These are phyloP conservation scores for Phaonia tiefii DNA, from an alignment of 2,888 invertebrate species.

Conservation along the genomic window DNA sequence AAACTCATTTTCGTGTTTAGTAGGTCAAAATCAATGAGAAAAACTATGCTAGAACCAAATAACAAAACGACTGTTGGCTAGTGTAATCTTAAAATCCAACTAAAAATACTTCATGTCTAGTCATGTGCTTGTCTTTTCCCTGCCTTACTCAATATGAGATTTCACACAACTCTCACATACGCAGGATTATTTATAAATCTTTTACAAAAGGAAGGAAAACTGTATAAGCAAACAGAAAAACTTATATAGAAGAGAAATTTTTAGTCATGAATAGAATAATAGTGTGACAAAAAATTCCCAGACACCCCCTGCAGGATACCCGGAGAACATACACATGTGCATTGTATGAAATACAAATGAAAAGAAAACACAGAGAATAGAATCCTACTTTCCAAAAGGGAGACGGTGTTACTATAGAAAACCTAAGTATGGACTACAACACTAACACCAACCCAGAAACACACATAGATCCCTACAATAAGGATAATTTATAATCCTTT, in stretches of 20 bases:
- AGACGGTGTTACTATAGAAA: not conserved
- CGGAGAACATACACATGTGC: slow-evolving; percentile 71
- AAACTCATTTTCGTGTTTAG: too few relatives aligned
- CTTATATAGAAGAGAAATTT: slow-evolving; percentile 14
- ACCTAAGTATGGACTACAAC: too few relatives aligned
- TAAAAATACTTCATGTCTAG: slow-evolving; percentile 42
- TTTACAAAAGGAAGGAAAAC: slow-evolving; percentile 4
- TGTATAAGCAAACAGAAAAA: not conserved
- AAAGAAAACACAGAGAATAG: slow-evolving; percentile 1
- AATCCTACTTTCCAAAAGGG: slow-evolving; percentile 13
- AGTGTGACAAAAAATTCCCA: slow-evolving; percentile 59
- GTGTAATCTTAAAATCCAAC: slow-evolving; percentile 51
- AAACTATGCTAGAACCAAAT: too few relatives aligned
- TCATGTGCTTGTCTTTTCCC: slow-evolving; percentile 16
- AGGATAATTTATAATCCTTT: slow-evolving; percentile 75
- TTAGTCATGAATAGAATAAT: slow-evolving; percentile 43
- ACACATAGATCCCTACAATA: slow-evolving; percentile 68
- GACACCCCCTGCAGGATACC: slow-evolving; percentile 45
- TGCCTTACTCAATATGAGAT: slow-evolving; percentile 17
- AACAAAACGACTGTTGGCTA: too few relatives aligned
- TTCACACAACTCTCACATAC: not conserved
- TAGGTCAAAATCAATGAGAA: too few relatives aligned
- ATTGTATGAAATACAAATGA: slow-evolving; percentile 47
- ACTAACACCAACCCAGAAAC: not conserved
- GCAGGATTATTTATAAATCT: too few relatives aligned